phyloP scores from a whole-genome alignment of 2,888 invertebrate species.

The Agonopterix heracliana region DNA sequence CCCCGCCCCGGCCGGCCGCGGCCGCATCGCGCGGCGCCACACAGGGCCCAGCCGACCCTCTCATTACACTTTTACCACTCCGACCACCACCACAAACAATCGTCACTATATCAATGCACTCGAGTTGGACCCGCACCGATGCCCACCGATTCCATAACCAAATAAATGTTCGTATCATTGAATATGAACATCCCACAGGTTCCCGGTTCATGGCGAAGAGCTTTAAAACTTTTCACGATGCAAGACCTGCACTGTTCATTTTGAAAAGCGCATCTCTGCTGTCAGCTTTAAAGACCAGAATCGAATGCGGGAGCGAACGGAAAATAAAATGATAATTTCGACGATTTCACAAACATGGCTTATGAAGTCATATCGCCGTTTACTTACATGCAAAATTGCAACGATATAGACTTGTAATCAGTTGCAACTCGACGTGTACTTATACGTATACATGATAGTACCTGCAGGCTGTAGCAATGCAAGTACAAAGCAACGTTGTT shows the following conservation, averaged over 20 bases:
- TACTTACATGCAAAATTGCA: conserved; percentile 10
- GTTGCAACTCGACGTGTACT: background rate
- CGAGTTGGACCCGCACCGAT: conserved; percentile 1
- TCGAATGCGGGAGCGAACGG: background rate
- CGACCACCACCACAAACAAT: conserved; percentile 24
- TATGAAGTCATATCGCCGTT: conserved; percentile 11
- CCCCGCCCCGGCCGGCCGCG: conserved; percentile 41
- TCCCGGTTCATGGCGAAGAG: conserved; percentile 6
- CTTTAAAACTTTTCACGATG: conserved; percentile 7
- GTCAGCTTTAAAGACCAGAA: background rate
- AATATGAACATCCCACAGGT: conserved; percentile 9
- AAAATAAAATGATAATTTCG: conserved; percentile 9
- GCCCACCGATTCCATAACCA: conserved; percentile 7
- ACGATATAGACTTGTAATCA: conserved; percentile 3
- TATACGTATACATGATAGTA: no score
- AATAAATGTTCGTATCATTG: conserved; percentile 6
- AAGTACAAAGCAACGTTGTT: no score
- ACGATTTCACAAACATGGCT: conserved; percentile 10
- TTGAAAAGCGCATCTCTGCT: background rate
- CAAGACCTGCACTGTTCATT: background rate
- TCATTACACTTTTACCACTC: conserved; percentile 52
- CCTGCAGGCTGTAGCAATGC: no score
- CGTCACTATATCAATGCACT: background rate
- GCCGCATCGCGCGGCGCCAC: conserved; percentile 37
- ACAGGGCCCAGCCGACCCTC: conserved; percentile 34